phyloP scores from a whole-genome alignment of 2,113 vertebrate genomes.

The Anarrhichthys ocellatus region DNA sequence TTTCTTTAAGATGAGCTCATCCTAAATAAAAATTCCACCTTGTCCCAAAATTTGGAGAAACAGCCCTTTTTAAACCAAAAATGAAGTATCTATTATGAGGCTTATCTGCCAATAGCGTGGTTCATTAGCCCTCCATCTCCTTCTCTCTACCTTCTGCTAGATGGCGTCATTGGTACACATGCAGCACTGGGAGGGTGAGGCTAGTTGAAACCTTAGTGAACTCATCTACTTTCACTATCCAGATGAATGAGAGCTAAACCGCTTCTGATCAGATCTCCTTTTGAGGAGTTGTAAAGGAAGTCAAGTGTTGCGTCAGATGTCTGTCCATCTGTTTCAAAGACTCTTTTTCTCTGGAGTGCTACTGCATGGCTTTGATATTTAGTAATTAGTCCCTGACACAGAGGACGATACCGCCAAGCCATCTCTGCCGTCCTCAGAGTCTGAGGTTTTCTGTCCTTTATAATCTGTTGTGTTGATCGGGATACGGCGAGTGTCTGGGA shows the following conservation, averaged over 20 bases:
- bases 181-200: not conserved
- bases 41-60: not conserved
- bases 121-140: not conserved
- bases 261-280: not conserved
- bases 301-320: not conserved
- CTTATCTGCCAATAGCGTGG: not conserved
- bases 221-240: not conserved
- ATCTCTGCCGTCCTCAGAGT: not conserved
- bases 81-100: not conserved
- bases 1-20: not conserved
- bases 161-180: slow-evolving; percentile 49
- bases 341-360: not conserved
- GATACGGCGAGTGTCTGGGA: not conserved
- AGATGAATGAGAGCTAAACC: slow-evolving; percentile 8
- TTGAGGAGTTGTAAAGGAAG: not conserved
- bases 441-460: not conserved
- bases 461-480: not conserved
- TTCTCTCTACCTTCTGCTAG: slow-evolving; percentile 52
- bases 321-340: not conserved
- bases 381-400: not conserved
- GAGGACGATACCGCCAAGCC: not conserved
- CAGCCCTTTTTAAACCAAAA: not conserved
- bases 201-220: not conserved
- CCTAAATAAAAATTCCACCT: not conserved
- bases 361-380: slow-evolving; percentile 3